Base-by-base conservation (phyloP, 2,888 invertebrate species). In the Zeuzera pyrina region DNA sequence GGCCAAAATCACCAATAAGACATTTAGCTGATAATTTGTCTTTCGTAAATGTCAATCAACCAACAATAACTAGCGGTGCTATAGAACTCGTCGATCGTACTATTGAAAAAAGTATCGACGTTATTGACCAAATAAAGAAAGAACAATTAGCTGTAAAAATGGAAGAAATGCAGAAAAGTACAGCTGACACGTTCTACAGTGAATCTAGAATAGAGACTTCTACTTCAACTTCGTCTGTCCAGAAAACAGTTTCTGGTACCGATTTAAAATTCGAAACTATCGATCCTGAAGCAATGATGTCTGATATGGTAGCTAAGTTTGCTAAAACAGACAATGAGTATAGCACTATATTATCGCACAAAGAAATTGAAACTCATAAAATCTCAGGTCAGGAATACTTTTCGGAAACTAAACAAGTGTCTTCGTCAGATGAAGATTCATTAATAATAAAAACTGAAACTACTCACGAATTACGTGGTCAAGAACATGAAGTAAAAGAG, bases 81-180 rank as follows among this genome's bases (percentile, higher is more conserved):
- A 85, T 76, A 43, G 86, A 86, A 50, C 58, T 85, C 15, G 86
- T 86, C 7, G 85, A 86, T 49, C 64, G 81, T 21, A 72, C 78
- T 1, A 71, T 83, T 11, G 78, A 81, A 53, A 81, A 73, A 38
- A 79, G 79, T 31, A 68, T 76, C 22, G 66, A 67, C 28, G 73
- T 78, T 1, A 71, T 74, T 24, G 72, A 73, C 41, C 74, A 83
- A 60, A 76, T 76, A 15, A 73, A 77, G 36, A 63, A 70, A 47
- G 78, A 84, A 57, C 68, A 78, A 37, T 51, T 71, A 13, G 79
- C 78, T 5, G 71, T 71, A 2, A 64, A 79, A 62, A 61, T 73
- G 61, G 83, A 81, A 58, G 79, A 78, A 37, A 38, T 70, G 42
- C 68, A 78, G 36, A 76, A 71, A 38, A 63, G 71, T 7, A 49